Base-by-base conservation (phyloP, 2,113 vertebrate genomes). In the Nothocercus julius region DNA sequence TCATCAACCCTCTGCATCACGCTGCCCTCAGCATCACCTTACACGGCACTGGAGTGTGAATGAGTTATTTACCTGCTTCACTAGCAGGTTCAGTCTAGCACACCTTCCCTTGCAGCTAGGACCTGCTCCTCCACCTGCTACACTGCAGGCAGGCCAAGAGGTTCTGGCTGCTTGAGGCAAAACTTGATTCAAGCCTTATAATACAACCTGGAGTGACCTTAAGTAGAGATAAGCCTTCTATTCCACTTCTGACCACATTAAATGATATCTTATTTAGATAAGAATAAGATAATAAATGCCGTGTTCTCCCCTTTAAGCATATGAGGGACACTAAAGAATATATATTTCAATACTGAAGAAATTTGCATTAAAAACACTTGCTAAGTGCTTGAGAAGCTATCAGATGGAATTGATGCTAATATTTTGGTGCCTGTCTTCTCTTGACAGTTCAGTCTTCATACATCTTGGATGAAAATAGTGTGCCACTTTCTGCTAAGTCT, bases 391-490 rank as follows among this genome's bases (percentile, higher is more conserved):
- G n/a, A n/a, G 81, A 73, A 69, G 53, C 32, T 32, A 2, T n/a
- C 47, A 87, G 62, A 34, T 68, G 64, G 69, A 68, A 47, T 40
- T 64, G 32, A 64, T 58, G 72, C n/a, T 64, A 51, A 64, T 86
- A 90, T 89, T 82, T 82, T 61, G 38, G 73, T 89, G 34, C 73
- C 87, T 72, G 40, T 82, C 74, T 86, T 92, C 58, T 30, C 38
- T 90, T 90, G 86, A 74, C 89, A 92, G 53, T 74, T 92, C 70
- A 73, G 34, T 94, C 66, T 90, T 36, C 67, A 70, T 42, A 34
- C 6, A 53, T 81, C 80, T 88, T 58, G 56, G 45, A 64, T 64
- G 80, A 86, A 93, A 88, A 78, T 34, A 76, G 61, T 9, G 32
- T 82, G 62, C 73, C 45, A 5, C 40, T 88, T 93, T 90, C 70